Evolutionary conservation across 1,140 invertebrate genomes (phyloP), one percentile per base, ranked within the genome.

Genomic region (Pseudobourletiella spinata): DNA sequence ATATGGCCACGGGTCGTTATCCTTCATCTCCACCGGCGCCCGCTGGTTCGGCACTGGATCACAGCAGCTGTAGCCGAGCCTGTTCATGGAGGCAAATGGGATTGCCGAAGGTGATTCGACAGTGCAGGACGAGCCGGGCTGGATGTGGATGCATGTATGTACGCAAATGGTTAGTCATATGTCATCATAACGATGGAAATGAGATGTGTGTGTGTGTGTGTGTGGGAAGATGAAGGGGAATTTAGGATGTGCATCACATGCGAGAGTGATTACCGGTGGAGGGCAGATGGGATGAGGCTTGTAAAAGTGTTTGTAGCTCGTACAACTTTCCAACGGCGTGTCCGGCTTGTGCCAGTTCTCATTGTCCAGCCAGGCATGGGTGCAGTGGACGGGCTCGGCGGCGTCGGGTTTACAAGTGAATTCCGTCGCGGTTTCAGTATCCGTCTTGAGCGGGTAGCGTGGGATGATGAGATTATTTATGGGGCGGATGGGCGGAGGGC

Each of bases 1-100:
- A n/a, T 51, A 61, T 24, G 66, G 66, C 66, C 66, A 67, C 14
- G 66, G 66, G 39, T 67, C 66, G 26, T 54, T 48, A 29, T 67
- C 66, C 29, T 48, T 43, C 58, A 67, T 52, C 46, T 61, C 62
- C 3, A 67, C 66, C 0, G 66, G 66, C 14, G 55, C 18, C 4
- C 52, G 43, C 56, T 67, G 66, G 25, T 64, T 57, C 2, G 58
- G 51, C 22, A 50, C 52, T 1, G 66, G 66, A 25, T 67, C 66
- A 20, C 39, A 30, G 24, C 66, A 67, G n/a, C 48, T 50, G 30
- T 67, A 67, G 26, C 66, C 64, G n/a, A 67, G 28, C 16, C 63
- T 46, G 46, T 64, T 64, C 16, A 57, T 2, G 1, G 58, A 61
- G 28, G 57, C 61, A 24, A 67, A 67, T 26, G 66, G 66, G 22